phyloP scores from a whole-genome alignment of 2,888 invertebrate genomes.

The Tenthredo notha region DNA sequence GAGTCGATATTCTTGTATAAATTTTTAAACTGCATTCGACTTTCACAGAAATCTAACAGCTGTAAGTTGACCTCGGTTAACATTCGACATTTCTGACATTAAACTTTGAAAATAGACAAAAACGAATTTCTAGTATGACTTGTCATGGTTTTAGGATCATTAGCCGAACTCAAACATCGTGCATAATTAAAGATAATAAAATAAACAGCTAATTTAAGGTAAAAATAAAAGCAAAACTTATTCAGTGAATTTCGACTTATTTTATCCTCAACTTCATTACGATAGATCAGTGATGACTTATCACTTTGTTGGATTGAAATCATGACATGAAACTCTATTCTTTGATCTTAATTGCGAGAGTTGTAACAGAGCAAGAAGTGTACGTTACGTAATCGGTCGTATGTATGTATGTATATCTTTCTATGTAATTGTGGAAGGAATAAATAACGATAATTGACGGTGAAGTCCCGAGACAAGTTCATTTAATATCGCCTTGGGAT shows the following conservation, averaged over 20 bases:
- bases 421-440: neutral
- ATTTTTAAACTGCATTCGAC: neutral
- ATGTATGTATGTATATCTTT: neutral
- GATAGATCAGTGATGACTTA: neutral
- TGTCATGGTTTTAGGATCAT: neutral
- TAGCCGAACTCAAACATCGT: neutral
- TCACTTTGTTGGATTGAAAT: neutral
- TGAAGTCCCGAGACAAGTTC: constrained; percentile 6
- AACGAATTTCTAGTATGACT: neutral
- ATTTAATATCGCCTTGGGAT: neutral
- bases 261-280: neutral
- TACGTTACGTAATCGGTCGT: neutral
- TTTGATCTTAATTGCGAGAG: neutral
- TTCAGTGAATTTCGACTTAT: neutral
- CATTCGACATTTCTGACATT: neutral
- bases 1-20: neutral
- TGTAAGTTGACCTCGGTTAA: constrained; percentile 22
- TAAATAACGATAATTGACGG: neutral
- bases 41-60: neutral
- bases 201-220: neutral
- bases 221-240: neutral
- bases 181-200: neutral
- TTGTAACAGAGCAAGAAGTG: neutral
- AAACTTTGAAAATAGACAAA: neutral
- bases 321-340: neutral